Base-by-base conservation (phyloP, 2,888 invertebrate genomes). In the Mesodorylaimus sp. region DNA sequence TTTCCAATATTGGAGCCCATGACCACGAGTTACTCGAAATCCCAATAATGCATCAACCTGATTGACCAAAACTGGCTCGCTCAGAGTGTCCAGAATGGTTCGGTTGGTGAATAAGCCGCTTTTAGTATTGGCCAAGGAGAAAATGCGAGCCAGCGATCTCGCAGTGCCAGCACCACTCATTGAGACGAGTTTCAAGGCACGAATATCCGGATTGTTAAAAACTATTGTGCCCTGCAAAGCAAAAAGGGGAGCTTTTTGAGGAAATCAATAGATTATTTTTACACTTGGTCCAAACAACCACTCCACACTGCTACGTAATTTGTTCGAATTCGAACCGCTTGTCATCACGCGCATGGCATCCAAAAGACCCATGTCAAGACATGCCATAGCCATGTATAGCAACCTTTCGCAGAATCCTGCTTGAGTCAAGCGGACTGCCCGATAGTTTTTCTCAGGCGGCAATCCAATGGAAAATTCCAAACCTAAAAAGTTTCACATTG, bases 401-500 rank as follows among this genome's bases (percentile, higher is more conserved):
- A n/a, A n/a, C n/a, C n/a, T n/a, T n/a, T n/a, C n/a, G n/a, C n/a
- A n/a, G n/a, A n/a, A n/a, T n/a, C n/a, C n/a, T n/a, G n/a, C n/a
- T n/a, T n/a, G n/a, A 3, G 60, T 56, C 3, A 64, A 55, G 19
- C 64, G 54, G 27, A 62, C 60, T 7, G 63, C 63, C 7, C 61
- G 59, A 48, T 63, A 59, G 42, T 61, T 58, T 48, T 62, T 59
- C 10, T 55, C 52, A 2, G 55, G 51, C 21, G 62, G 58, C 25
- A 65, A 56, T n/a, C 67, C 67, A 42, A 66, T 60, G 51, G 58
- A 59, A 54, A 66, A 67, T 48, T 66, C 65, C 41, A 66, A 60
- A 44, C 55, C 65, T 65, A 43, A 45, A 59, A 50, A n/a, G n/a
- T n/a, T n/a, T n/a, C n/a, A n/a, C n/a, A n/a, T n/a, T n/a, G n/a